Base-by-base conservation (phyloP, 2,888 invertebrate species). In the Ophion ellenae region DNA sequence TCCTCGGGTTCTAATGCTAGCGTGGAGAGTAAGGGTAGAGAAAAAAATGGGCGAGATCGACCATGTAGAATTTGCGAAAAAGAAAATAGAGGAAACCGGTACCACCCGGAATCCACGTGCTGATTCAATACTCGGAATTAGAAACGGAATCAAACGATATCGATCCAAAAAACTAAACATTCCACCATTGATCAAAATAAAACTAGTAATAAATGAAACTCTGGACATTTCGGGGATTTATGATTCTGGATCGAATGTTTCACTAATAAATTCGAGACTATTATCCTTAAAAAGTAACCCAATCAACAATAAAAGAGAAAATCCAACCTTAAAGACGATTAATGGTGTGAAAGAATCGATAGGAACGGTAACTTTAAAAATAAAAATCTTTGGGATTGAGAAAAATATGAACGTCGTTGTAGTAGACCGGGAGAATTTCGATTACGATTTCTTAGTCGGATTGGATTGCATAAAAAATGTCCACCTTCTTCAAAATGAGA, bases 111-210 rank as follows among this genome's bases (percentile, higher is more conserved):
- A 81, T n/a, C 79, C 6, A 0, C 20, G 20, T 89, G 87, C n/a
- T 89, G 87, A 63, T 75, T 81, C 59, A 81, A 85, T 75, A 79
- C 47, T 85, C 64, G 80, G 71, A 64, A n/a, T 11, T 69, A 40
- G 47, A 69, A 69, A 24, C 20, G 47, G 69, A 69, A 10, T 7
- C 24, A 47, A 47, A 47, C 11, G 20, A 32, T 32, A 32, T 32
- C 17, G 7, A 47, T 47, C 9, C n/a, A 89, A 89, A 87, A 89
- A 89, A 87, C 88, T 76, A 85, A 59, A 64, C 24, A 61, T 84
- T 1, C 53, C 87, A 73, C 88, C 88, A 89, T 83, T 90, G 81
- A 90, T 89, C 36, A 81, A 73, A 76, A 17, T 90, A 17, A 87
- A 89, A n/a, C 10, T 88, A 81, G 0, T 81, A 57, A 66, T 89